Percentiles rank a stretch among this genome's conserved stretches.
Evolutionary conservation across 2,888 invertebrate genomes (phyloP).

Genomic region (Chrysolina haemoptera): DNA sequence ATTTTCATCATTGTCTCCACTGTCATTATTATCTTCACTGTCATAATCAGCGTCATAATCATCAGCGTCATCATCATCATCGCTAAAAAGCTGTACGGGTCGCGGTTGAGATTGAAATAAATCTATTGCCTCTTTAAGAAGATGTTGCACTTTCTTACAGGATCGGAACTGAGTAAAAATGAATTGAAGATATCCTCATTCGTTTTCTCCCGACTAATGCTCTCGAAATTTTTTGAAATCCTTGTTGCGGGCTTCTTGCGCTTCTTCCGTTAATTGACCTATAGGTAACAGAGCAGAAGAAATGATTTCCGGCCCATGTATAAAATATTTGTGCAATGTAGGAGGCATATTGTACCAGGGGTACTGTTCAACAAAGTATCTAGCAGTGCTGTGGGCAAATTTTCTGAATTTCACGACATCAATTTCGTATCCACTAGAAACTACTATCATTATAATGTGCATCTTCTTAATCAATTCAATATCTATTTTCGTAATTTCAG

Average conservation of each 20-base stretch:
- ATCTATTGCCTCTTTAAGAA: too few species aligned
- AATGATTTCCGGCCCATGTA: constrained; percentile 50
- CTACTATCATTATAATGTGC: constrained; percentile 35
- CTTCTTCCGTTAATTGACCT: constrained; percentile 51
- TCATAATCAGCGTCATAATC: too few species aligned
- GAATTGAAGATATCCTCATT: too few species aligned
- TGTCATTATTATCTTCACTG: too few species aligned
- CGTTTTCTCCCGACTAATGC: too few species aligned
- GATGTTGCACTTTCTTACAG: too few species aligned
- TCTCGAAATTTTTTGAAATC: constrained; percentile 27
- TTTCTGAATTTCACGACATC: constrained; percentile 1
- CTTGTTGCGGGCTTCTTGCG: constrained; percentile 52
- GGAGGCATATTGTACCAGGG: constrained; percentile 52
- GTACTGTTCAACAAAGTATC: constrained; percentile 45
- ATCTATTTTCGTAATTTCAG: constrained; percentile 25
- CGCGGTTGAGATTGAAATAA: too few species aligned
- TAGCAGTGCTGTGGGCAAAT: constrained; percentile 44
- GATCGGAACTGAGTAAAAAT: too few species aligned
- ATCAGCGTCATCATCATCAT: too few species aligned
- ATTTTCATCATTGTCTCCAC: too few species aligned
- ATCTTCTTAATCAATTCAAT: constrained; percentile 30
- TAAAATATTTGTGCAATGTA: constrained; percentile 49
- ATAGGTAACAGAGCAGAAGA: constrained; percentile 46
- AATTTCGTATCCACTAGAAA: constrained; percentile 20
- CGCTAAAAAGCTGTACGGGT: too few species aligned